Base-by-base conservation (phyloP, 1,140 invertebrate species). In the Ectropis grisescens region DNA sequence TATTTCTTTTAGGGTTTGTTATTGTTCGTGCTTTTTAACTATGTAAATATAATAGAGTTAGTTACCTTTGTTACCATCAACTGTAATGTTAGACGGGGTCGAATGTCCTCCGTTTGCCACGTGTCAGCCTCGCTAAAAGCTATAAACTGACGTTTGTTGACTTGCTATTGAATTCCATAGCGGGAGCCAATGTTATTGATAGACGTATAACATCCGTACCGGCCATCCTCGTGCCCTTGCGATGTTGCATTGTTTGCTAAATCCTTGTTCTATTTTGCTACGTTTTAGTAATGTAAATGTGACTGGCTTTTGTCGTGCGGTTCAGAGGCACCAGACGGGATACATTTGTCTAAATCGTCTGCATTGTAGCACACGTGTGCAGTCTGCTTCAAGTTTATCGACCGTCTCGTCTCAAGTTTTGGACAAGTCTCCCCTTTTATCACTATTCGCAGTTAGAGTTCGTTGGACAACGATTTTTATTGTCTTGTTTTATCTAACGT, bases 371-470 rank as follows among this genome's bases (percentile, higher is more conserved):
- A 41, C 37, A 58, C 45, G 47, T 54, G 42, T 52, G 38, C 35
- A 47, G 53, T 58, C 59, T 66, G 58, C 13, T 11, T 29, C 11
- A 55, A 47, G 65, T 71, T 74, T 74, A 72, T 69, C 64, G 72
- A 78, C 68, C 70, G 69, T 58, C 47, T 30, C 48, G 50, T 59
- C 60, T 50, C 29, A 25, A 36, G 16, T 35, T 49, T 47, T 38
- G 41, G 32, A 31, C 36, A 29, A 46, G 46, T 45, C 38, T 35
- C 27, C 27, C 24, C 32, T 15, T 23, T 33, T 11, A n/a, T n/a
- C n/a, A n/a, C n/a, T n/a, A n/a, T n/a, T n/a, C n/a, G n/a, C n/a
- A n/a, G n/a, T n/a, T n/a, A n/a, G n/a, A n/a, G n/a, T n/a, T n/a
- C n/a, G n/a, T n/a, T n/a, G n/a, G n/a, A n/a, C n/a, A n/a, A n/a